Evolutionary conservation across 2,888 invertebrate genomes (phyloP), one percentile per base, ranked within the genome.

Genomic region (Dimorphilus gyrociliatus): DNA sequence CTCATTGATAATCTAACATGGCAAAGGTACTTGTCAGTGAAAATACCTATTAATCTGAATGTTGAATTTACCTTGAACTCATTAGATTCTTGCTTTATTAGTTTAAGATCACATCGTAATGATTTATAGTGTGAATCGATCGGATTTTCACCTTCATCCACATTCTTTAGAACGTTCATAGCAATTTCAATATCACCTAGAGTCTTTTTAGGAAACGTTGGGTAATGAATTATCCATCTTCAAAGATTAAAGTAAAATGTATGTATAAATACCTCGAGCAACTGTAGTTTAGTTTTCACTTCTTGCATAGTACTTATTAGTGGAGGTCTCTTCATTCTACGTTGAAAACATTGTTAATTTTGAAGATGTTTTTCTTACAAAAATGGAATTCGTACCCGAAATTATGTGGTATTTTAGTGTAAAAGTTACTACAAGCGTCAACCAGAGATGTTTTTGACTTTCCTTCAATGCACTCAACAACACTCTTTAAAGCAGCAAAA

Each of bases 351-450:
- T n/a, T n/a, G n/a, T n/a, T n/a, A n/a, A n/a, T n/a, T n/a, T n/a
- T n/a, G n/a, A n/a, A n/a, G n/a, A n/a, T n/a, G n/a, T n/a, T n/a
- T n/a, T n/a, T n/a, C n/a, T n/a, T n/a, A n/a, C n/a, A n/a, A n/a
- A 10, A n/a, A 21, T 21, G 8, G 21, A 10, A n/a, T 21, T 8
- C 40, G 38, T 45, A 65, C 66, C 67, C 67, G 51, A 67, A 69
- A 35, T 55, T 53, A 45, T 68, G 68, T 13, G 68, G 68, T 32
- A 69, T 66, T 27, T 63, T 49, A 3, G 68, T 69, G 43, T 69
- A 69, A 47, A 66, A 69, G 5, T 58, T 62, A 49, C 63, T 64
- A 47, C 66, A 66, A 1, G 67, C 67, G 16, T 63, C 45, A 0
- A 43, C 42, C 29, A 61, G 41, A 16, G 53, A 47, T 5, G 52